Evolutionary conservation across 1,140 invertebrate species (phyloP).

Genomic region (Tribolium madens): DNA sequence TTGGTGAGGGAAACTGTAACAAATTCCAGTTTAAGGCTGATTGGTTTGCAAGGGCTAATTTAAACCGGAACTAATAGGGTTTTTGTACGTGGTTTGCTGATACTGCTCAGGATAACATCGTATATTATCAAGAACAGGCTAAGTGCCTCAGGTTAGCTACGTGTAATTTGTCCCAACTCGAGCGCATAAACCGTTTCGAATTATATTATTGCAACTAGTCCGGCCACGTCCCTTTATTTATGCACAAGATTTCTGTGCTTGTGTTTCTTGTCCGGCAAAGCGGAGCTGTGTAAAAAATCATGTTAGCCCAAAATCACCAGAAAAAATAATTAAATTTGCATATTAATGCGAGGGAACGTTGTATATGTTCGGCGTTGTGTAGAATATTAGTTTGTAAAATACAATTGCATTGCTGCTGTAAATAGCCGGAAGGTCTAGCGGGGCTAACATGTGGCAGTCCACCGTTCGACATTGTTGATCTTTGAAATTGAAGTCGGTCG

Average conservation of each 20-base stretch:
- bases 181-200: conserved; percentile 34
- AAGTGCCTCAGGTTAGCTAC: conserved; percentile 40
- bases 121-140: conserved; percentile 28
- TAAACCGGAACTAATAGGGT: conserved; percentile 32
- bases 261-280: neutral
- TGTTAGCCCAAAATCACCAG: neutral
- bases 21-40: conserved; percentile 24
- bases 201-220: conserved; percentile 45
- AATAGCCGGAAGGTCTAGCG: conserved; percentile 47
- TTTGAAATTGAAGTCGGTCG: conserved; percentile 52
- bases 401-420: conserved; percentile 49
- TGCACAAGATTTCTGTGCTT: conserved; percentile 35
- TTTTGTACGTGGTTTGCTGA: conserved; percentile 37
- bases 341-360: neutral
- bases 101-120: neutral
- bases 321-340: conserved; percentile 37
- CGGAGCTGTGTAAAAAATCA: neutral
- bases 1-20: conserved; percentile 64
- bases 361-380: conserved; percentile 6
- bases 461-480: conserved; percentile 47
- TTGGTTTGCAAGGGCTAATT: conserved; percentile 16
- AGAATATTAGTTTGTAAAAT: conserved; percentile 33
- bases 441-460: conserved; percentile 31
- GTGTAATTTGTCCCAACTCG: conserved; percentile 40
- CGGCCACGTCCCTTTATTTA: conserved; percentile 41